These are phyloP conservation scores for Aradus depressus DNA, from an alignment of 2,888 invertebrate species.

Conservation along the genomic window DNA sequence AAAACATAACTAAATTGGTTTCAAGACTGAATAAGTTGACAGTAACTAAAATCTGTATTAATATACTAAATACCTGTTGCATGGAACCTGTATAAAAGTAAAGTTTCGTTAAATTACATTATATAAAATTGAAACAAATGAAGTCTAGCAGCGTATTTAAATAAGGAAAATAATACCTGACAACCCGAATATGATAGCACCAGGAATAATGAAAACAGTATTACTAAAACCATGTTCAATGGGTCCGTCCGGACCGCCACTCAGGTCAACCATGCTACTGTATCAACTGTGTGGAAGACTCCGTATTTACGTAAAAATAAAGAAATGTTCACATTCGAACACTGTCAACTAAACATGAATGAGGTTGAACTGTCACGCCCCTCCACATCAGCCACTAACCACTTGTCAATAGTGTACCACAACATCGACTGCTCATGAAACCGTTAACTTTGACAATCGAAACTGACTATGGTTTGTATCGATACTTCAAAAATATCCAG, in stretches of 20 bases:
- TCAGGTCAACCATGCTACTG: slow-evolving; percentile 75
- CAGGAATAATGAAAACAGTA: slow-evolving; percentile 74
- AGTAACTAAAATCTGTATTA: not conserved
- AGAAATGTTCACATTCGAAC: slow-evolving; percentile 4
- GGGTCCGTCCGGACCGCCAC: slow-evolving; percentile 65
- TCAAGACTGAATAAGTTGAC: too few species aligned
- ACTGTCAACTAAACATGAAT: slow-evolving; percentile 10
- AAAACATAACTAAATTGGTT: too few species aligned
- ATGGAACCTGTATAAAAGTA: not conserved
- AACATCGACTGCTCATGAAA: too few species aligned
- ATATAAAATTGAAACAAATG: too few species aligned
- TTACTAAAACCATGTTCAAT: slow-evolving; percentile 82
- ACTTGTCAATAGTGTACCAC: too few species aligned
- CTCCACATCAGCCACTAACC: slow-evolving; percentile 3
- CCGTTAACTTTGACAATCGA: too few species aligned
- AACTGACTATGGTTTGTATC: too few species aligned
- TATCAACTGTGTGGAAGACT: not conserved
- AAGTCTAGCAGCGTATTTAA: too few species aligned
- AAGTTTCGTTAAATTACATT: too few species aligned
- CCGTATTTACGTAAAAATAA: not conserved
- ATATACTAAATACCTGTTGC: not conserved
- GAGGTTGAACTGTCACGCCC: slow-evolving; percentile 12
- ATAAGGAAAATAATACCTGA: slow-evolving; percentile 49
- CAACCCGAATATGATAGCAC: slow-evolving; percentile 63
- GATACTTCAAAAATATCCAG: too few species aligned